phyloP scores from a whole-genome alignment of 1,140 invertebrate species.

The Cataglyphis hispanica region DNA sequence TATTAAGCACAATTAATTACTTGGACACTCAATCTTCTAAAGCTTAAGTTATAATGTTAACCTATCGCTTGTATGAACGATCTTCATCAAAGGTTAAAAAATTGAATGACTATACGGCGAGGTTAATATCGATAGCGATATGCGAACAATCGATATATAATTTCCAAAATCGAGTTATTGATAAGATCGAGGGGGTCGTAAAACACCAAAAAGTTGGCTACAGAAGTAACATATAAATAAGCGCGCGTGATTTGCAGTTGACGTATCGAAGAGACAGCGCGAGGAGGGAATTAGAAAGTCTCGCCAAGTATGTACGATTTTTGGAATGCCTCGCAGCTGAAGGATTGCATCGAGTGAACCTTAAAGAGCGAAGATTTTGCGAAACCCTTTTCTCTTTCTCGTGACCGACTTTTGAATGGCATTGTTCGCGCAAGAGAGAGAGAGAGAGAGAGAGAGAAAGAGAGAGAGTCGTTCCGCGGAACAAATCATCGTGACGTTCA shows the following conservation, averaged over 20 bases:
- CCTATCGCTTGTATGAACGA: not conserved
- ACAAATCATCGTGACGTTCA: conserved; percentile 4
- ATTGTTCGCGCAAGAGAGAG: conserved; percentile 1
- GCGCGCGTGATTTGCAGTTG: not conserved
- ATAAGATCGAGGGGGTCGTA: not conserved
- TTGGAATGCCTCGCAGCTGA: conserved; percentile 19
- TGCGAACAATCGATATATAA: not conserved
- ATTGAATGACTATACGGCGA: conserved; percentile 15
- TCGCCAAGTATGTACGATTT: conserved; percentile 21
- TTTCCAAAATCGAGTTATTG: not conserved
- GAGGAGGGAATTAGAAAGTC: conserved; percentile 45
- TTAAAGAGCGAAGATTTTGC: conserved; percentile 29
- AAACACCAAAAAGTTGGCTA: not conserved
- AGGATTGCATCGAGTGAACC: conserved; percentile 38
- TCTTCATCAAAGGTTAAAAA: conserved; percentile 28
- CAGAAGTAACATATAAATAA: not conserved
- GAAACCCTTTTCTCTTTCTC: conserved; percentile 41
- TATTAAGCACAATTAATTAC: too few relatives aligned
- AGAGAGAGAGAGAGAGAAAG: not conserved
- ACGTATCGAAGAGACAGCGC: conserved; percentile 6
- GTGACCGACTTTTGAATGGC: conserved; percentile 35
- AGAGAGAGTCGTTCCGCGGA: not conserved
- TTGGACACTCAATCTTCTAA: not conserved
- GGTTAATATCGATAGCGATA: not conserved
- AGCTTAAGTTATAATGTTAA: not conserved